phyloP scores from a whole-genome alignment of 1,140 invertebrate genomes.

The Drosophila obscura region DNA sequence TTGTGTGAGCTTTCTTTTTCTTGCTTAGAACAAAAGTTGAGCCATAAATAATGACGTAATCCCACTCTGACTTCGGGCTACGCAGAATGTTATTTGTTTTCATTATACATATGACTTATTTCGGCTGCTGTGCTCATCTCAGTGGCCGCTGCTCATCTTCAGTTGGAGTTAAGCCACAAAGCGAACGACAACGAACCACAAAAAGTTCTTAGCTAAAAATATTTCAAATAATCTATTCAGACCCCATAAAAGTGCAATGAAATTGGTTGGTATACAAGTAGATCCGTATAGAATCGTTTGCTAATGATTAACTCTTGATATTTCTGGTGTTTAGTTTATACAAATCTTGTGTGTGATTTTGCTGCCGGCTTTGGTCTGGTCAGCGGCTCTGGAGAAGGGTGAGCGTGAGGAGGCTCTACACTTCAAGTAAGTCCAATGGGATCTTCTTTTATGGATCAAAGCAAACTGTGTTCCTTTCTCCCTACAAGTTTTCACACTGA shows the following conservation, averaged over 20 bases:
- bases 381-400: constrained; percentile 31
- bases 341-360: constrained; percentile 24
- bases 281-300: background rate
- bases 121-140: constrained; percentile 1
- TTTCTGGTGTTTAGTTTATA: constrained; percentile 25
- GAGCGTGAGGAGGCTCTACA: constrained; percentile 60
- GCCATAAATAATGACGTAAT: constrained; percentile 76
- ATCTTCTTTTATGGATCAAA: background rate
- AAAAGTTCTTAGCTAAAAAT: constrained; percentile 1
- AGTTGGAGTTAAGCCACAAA: constrained; percentile 51
- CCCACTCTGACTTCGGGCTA: constrained; percentile 36
- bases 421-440: constrained; percentile 47
- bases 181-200: constrained; percentile 28
- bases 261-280: constrained; percentile 33
- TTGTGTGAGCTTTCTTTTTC: constrained; percentile 18
- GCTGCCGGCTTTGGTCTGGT: constrained; percentile 22
- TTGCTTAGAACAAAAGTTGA: constrained; percentile 54
- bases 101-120: constrained; percentile 70
- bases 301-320: background rate
- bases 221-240: background rate
- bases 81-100: constrained; percentile 61
- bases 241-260: constrained; percentile 33
- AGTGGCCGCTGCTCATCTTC: constrained; percentile 25
- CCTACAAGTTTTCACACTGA: constrained; percentile 66
- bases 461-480: background rate